Conservation (phyloP, 2,113 vertebrate species). For the Sphyrna mokarran region DNA sequence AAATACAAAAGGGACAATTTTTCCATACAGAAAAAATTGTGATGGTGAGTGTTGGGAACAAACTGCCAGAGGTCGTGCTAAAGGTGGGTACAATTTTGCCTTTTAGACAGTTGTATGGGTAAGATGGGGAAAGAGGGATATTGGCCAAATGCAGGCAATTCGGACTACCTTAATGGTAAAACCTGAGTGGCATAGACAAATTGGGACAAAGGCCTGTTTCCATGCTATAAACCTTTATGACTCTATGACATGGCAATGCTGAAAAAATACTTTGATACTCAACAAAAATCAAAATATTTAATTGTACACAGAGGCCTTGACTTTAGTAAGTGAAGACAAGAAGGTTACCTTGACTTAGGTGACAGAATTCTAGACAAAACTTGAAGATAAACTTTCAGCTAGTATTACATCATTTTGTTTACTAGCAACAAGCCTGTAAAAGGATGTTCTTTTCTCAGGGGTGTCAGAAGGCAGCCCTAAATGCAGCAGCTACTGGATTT, state of each 20-base stretch:
- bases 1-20: too few species aligned
- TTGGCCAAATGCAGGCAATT: too few species aligned
- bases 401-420: neutral
- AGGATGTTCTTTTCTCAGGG: neutral
- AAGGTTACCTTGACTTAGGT: neutral
- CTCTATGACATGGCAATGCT: neutral
- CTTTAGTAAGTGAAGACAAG: neutral
- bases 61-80: too few species aligned
- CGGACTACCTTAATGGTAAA: too few species aligned
- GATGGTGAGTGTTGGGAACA: too few species aligned
- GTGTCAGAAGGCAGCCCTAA: neutral
- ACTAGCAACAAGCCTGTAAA: neutral
- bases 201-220: too few species aligned
- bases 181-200: too few species aligned
- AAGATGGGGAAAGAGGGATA: too few species aligned
- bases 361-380: neutral
- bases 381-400: neutral
- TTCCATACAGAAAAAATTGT: too few species aligned
- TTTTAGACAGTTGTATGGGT: too few species aligned
- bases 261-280: neutral
- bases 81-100: too few species aligned
- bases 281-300: conserved; percentile 3
- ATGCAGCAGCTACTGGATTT: neutral
- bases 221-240: too few species aligned
- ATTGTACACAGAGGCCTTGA: neutral